Conservation (phyloP, 1,140 invertebrate species). For the Euwallacea fornicatus region DNA sequence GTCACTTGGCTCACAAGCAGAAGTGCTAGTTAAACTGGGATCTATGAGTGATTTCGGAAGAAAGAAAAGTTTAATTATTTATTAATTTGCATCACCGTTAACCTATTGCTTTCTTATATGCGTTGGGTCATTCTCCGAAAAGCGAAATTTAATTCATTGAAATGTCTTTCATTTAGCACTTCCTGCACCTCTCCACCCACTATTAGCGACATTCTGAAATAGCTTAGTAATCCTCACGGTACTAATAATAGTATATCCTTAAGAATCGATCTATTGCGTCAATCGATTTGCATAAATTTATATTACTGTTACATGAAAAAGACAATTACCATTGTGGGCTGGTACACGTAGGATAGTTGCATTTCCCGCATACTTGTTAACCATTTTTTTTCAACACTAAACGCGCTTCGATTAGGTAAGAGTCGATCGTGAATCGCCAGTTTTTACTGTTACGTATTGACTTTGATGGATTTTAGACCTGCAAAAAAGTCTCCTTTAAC, state of each 20-base stretch:
- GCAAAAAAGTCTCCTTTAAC: too few relatives aligned
- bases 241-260: not conserved
- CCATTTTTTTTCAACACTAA: not conserved
- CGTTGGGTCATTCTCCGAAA: too few relatives aligned
- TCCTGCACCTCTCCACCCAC: too few relatives aligned
- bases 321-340: constrained; percentile 6
- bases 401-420: not conserved
- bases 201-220: constrained; percentile 7
- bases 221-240: not conserved
- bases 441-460: not conserved
- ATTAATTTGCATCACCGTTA: too few relatives aligned
- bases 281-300: constrained; percentile 2
- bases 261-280: not conserved
- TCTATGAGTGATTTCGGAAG: too few relatives aligned
- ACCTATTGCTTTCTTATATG: too few relatives aligned
- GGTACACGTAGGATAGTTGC: constrained; percentile 2
- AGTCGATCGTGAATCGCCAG: not conserved
- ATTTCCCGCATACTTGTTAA: constrained; percentile 5
- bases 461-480: not conserved
- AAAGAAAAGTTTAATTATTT: too few relatives aligned
- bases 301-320: constrained; percentile 3
- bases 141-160: too few relatives aligned
- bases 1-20: too few relatives aligned
- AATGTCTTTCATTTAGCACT: too few relatives aligned
- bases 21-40: too few relatives aligned